Base-by-base conservation (phyloP, 2,797 vertebrate species). In the Chanos chanos region DNA sequence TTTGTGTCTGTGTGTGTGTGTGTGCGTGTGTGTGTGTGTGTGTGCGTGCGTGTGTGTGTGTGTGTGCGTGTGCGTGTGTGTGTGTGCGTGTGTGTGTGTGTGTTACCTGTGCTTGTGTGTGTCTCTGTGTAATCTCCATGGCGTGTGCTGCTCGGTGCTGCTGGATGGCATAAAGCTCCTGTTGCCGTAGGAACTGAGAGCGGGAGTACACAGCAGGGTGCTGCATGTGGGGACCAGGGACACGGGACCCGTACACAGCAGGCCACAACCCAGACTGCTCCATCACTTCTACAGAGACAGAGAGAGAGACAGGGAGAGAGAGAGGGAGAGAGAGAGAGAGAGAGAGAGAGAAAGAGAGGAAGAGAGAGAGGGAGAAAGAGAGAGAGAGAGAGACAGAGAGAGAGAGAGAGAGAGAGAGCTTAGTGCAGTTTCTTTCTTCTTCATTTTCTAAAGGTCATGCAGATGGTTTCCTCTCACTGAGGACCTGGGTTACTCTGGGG, bases 221-320 rank as follows among this genome's bases (percentile, higher is more conserved):
- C 86, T 96, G 95, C 77, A 97, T 88, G 81, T 97, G 96, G 63
- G 94, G 84, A 4, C 92, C 7, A 4, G 94, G 93, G 18, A 90
- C 94, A 55, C 94, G 89, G 67, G 87, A 84, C 12, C 92, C 91
- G 5, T 96, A 97, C 83, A 98, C 89, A 13, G 93, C 86, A 50
- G 95, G 90, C 94, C 96, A 98, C 70, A 97, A 81, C 0, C 94
- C 91, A 0, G 95, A 89, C 85, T 94, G 94, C 81, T 97, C 95
- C 85, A 97, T 91, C 77, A 97, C 94, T 0, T 97, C 95, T 64
- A 84, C 78, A 90, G 79, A 10, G 64, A 57, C 16, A 60, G 49
- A 70, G 1, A 49, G 25, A 72, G n/a, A 24, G 16, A 64, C 24
- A 62, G 21, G 44, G 7, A 36, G 10, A 22, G 2, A 40, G 28